phyloP scores from a whole-genome alignment of 2,113 vertebrate species.

The Hemicordylus capensis region DNA sequence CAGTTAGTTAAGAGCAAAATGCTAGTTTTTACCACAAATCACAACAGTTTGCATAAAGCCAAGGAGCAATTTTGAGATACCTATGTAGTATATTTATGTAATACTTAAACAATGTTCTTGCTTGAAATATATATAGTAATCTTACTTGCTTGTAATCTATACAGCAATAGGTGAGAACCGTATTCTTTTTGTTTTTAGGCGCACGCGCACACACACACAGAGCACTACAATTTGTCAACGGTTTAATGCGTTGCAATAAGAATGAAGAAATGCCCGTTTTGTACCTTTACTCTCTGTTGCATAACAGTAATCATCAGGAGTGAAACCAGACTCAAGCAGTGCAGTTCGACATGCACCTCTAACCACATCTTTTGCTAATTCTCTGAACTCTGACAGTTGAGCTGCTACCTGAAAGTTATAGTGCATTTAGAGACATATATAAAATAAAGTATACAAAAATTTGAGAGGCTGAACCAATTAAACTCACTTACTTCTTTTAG shows the following conservation, averaged over 20 bases:
- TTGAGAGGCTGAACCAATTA: background rate
- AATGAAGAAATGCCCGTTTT: slow-evolving; percentile 2
- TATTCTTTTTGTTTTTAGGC: no score
- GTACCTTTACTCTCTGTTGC: slow-evolving; percentile 51
- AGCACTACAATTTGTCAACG: background rate
- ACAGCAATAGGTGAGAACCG: background rate
- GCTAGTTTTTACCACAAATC: background rate
- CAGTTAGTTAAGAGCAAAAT: background rate
- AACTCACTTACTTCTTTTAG: slow-evolving; percentile 76
- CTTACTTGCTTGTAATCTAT: background rate
- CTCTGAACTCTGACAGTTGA: slow-evolving; percentile 77
- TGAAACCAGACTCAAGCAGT: slow-evolving; percentile 68
- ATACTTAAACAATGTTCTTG: background rate
- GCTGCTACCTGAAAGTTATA: slow-evolving; percentile 69
- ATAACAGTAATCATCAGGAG: slow-evolving; percentile 53
- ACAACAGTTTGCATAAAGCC: background rate
- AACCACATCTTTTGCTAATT: slow-evolving; percentile 81
- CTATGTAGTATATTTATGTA: no score
- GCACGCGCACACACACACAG: no score
- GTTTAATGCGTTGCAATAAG: background rate
- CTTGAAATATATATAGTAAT: background rate
- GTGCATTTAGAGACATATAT: background rate
- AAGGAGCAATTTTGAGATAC: background rate
- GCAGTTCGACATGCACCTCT: slow-evolving; percentile 74
- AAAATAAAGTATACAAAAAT: background rate